Evolutionary conservation across 2,797 vertebrate species (phyloP).

Genomic region (Rhyacichthys aspro): DNA sequence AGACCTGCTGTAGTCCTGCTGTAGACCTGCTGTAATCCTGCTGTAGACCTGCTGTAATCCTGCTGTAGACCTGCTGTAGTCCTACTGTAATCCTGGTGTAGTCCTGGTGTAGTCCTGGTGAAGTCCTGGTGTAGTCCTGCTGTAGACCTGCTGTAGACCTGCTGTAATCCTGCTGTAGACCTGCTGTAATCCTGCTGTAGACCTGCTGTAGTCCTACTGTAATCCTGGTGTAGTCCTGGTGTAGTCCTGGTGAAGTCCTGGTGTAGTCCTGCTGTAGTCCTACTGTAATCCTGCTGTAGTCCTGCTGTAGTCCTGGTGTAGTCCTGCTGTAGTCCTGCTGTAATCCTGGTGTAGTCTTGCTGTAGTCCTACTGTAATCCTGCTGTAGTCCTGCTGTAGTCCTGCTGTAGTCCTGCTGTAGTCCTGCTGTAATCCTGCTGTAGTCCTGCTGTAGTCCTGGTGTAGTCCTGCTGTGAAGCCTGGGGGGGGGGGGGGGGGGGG

Average conservation of each 20-base stretch:
- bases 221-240: neutral
- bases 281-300: neutral
- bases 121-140: slow-evolving; percentile 86
- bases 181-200: neutral
- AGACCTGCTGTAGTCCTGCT: neutral
- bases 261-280: too few relatives aligned
- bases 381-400: neutral
- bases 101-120: slow-evolving; percentile 82
- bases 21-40: too few relatives aligned
- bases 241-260: slow-evolving; percentile 90
- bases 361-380: too few relatives aligned
- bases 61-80: neutral
- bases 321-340: neutral
- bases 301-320: neutral
- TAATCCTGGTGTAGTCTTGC: neutral
- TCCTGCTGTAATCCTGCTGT: too few relatives aligned
- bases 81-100: neutral
- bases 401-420: too few relatives aligned
- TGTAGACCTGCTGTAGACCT: neutral
- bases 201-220: neutral
- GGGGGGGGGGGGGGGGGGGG: too few relatives aligned
- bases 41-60: neutral
- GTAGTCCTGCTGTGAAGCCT: too few relatives aligned
- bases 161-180: too few relatives aligned
- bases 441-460: neutral